phyloP scores from a whole-genome alignment of 2,888 invertebrate species.

The Eupithecia abbreviata region DNA sequence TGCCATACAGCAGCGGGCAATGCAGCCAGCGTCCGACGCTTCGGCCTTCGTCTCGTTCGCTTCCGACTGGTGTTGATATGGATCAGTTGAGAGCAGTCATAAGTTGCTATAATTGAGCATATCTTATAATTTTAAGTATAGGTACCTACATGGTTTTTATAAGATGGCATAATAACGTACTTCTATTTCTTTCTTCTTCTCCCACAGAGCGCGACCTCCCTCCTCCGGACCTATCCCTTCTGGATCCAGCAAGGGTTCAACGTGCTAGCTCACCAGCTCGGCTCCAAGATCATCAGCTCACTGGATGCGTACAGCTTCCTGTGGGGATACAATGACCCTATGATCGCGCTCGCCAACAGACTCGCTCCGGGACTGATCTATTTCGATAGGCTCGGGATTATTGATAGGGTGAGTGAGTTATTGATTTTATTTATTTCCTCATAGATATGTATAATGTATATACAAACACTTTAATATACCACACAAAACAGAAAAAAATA shows the following conservation, averaged over 20 bases:
- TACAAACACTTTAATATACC: too few species aligned
- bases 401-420: slow-evolving; percentile 88
- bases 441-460: too few species aligned
- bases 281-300: slow-evolving; percentile 85
- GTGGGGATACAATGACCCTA: slow-evolving; percentile 92
- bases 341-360: slow-evolving; percentile 87
- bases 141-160: too few species aligned
- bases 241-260: slow-evolving; percentile 85
- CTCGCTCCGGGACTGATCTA: slow-evolving; percentile 85
- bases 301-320: slow-evolving; percentile 88
- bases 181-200: background rate
- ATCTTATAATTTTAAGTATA: too few species aligned
- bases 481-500: too few species aligned
- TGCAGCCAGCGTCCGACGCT: too few species aligned
- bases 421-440: background rate
- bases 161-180: too few species aligned
- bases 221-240: slow-evolving; percentile 78
- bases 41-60: too few species aligned
- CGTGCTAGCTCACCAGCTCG: slow-evolving; percentile 81
- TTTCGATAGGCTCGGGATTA: slow-evolving; percentile 88
- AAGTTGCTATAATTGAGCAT: too few species aligned
- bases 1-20: too few species aligned
- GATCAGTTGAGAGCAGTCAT: too few species aligned
- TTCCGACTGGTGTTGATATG: too few species aligned
- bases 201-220: slow-evolving; percentile 68